Percentiles rank a stretch among this genome's conserved stretches.
Evolutionary conservation across 2,797 vertebrate species (phyloP).

Genomic region (Gymnodraco acuticeps): DNA sequence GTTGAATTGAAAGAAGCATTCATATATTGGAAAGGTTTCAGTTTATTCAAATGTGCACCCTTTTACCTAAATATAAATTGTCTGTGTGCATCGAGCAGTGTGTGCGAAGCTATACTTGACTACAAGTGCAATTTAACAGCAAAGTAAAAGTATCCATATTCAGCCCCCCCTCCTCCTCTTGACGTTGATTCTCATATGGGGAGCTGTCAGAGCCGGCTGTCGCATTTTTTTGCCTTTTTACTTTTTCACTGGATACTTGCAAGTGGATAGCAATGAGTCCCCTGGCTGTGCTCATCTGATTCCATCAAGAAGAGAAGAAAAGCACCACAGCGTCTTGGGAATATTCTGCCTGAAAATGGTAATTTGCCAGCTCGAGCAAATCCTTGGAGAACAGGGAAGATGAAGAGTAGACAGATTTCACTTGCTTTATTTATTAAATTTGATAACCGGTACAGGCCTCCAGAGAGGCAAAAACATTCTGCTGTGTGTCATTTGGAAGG

Average conservation of each 20-base stretch:
- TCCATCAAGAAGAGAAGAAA: slow-evolving; percentile 82
- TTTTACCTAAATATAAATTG: slow-evolving; percentile 17
- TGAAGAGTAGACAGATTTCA: slow-evolving; percentile 86
- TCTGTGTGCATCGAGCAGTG: slow-evolving; percentile 25
- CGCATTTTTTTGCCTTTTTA: slow-evolving; percentile 42
- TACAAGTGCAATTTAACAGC: slow-evolving; percentile 20
- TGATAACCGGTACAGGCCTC: slow-evolving; percentile 84
- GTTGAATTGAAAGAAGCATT: slow-evolving; percentile 26
- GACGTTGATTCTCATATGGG: slow-evolving; percentile 62
- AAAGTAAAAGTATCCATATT: slow-evolving; percentile 53
- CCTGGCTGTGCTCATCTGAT: slow-evolving; percentile 79
- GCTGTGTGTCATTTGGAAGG: slow-evolving; percentile 69
- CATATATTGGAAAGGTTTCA: slow-evolving; percentile 40
- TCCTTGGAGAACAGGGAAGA: slow-evolving; percentile 80
- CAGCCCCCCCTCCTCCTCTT: slow-evolving; percentile 5
- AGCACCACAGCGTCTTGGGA: slow-evolving; percentile 71
- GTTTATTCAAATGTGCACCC: slow-evolving; percentile 41
- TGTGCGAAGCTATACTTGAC: slow-evolving; percentile 16
- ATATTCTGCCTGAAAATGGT: slow-evolving; percentile 82
- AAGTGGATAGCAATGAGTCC: slow-evolving; percentile 80
- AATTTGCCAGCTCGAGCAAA: slow-evolving; percentile 82
- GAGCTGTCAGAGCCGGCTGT: slow-evolving; percentile 73
- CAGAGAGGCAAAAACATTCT: slow-evolving; percentile 75
- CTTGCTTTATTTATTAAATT: slow-evolving; percentile 87
- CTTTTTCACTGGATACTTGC: slow-evolving; percentile 66